phyloP scores from a whole-genome alignment of 2,797 vertebrate genomes.

The Gymnoscopelus microlampas region DNA sequence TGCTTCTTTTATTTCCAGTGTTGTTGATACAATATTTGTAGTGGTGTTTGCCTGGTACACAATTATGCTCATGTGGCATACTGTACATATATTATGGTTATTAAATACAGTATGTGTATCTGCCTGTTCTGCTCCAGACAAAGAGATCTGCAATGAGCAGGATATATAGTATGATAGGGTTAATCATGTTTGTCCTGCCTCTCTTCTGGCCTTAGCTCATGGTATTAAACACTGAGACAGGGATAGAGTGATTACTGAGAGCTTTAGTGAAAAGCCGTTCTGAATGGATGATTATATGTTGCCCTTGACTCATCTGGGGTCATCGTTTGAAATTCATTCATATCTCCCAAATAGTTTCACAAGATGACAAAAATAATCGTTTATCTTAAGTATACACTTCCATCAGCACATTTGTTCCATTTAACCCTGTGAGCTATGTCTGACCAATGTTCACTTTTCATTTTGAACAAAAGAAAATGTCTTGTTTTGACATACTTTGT shows the following conservation, averaged over 20 bases:
- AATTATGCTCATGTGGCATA: no score
- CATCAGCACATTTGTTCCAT: not conserved
- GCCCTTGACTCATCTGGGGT: slow-evolving; percentile 67
- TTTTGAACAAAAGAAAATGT: not conserved
- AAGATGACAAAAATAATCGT: not conserved
- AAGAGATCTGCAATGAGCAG: slow-evolving; percentile 26
- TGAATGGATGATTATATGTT: slow-evolving; percentile 64
- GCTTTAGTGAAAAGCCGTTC: slow-evolving; percentile 74
- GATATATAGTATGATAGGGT: slow-evolving; percentile 18
- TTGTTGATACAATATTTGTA: no score
- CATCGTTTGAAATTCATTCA: slow-evolving; percentile 22
- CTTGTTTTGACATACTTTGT: not conserved
- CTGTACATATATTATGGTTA: no score
- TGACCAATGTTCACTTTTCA: not conserved
- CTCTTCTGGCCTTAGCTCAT: slow-evolving; percentile 65
- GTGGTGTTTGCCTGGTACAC: no score
- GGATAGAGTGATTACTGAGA: slow-evolving; percentile 75
- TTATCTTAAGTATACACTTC: not conserved
- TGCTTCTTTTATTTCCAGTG: not conserved
- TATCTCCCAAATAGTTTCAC: slow-evolving; percentile 4
- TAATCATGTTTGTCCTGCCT: slow-evolving; percentile 76
- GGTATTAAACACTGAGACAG: slow-evolving; percentile 74
- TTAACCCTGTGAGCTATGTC: not conserved
- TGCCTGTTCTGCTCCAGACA: slow-evolving; percentile 20
- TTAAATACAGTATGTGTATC: not conserved